Base-by-base conservation (phyloP, 2,797 vertebrate species). In the Anas georgica region DNA sequence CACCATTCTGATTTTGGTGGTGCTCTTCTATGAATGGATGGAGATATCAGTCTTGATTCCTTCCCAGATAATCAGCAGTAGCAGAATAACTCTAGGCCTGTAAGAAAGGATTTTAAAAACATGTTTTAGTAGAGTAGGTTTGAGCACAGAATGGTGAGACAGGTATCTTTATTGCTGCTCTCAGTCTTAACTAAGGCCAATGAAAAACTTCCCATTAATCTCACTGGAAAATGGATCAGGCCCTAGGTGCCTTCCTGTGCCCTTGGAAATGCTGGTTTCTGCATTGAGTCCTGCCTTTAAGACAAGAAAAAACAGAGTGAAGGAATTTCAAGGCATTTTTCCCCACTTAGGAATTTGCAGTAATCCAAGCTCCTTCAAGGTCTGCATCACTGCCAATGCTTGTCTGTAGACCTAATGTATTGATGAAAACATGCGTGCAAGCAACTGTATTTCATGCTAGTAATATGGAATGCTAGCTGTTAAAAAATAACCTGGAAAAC, bases 401-500 rank as follows among this genome's bases (percentile, higher is more conserved):
- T 95, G 88, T 90, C 72, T 85, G 41, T 23, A 45, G 67, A 62
- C 37, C 8, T 91, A 39, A 75, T 52, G 28, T 39, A 39, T 35
- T 73, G 64, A 88, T 87, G 86, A 88, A 90, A 91, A 63, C 70
- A 78, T 29, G 33, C 78, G 58, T 82, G 87, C 17, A 54, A 79
- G 28, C 52, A 88, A 75, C 37, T 31, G 69, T 73, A 35, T 45
- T 68, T 83, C 64, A 23, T 88, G 52, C 35, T 72, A 67, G 70
- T 88, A 55, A 73, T 89, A 70, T 2, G 59, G 26, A 95, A 85
- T 5, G 5, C 60, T 93, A 91, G 79, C 67, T 96, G 96, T 77
- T 39, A 83, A 95, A 95, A 96, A 90, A 82, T 80, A 55, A 88
- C 84, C 72, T 91, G 81, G 93, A 91, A 94, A 72, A 80, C 46